Base-by-base conservation (phyloP, 2,888 invertebrate genomes). In the Dromius quadrimaculatus region DNA sequence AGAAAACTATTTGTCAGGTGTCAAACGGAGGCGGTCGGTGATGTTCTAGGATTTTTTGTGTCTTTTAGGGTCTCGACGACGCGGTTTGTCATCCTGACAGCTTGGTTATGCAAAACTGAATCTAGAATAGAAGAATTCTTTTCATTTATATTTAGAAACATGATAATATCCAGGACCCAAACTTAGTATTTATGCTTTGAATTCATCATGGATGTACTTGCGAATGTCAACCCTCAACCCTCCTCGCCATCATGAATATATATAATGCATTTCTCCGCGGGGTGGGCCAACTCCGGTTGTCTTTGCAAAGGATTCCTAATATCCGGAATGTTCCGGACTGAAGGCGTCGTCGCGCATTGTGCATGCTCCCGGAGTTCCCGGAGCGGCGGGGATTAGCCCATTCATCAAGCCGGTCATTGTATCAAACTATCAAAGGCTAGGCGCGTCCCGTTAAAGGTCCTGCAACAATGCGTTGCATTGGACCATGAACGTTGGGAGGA, bases 341-440 rank as follows among this genome's bases (percentile, higher is more conserved):
- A 57, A 59, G 59, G 68, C 68, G 68, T 41, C 59, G 68, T 15
- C 81, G 77, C 80, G 81, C 82, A 82, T 82, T 83, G 82, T 82
- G 82, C 81, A 82, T 82, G 81, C 82, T 79, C 65, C 47, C 54
- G 54, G 54, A n/a, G n/a, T n/a, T n/a, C n/a, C n/a, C 23, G 50
- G 50, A 65, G 80, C 80, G 81, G 59, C 81, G 81, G 81, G 82
- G 82, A 82, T 83, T 82, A 83, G 80, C 78, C 81, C 83, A 83
- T 83, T 83, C 82, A 83, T 83, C 83, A 83, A 82, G 74, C 78
- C 79, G 83, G 83, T 83, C 83, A 83, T 83, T 83, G 83, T 83
- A 83, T 83, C 83, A 83, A 72, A 83, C 83, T 83, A 83, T 83
- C 83, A 83, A 83, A 83, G 81, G 50, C 63, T 57, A 38, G 38